These are phyloP conservation scores for Semicossyphus pulcher DNA, from an alignment of 2,113 vertebrate genomes.

Conservation along the genomic window DNA sequence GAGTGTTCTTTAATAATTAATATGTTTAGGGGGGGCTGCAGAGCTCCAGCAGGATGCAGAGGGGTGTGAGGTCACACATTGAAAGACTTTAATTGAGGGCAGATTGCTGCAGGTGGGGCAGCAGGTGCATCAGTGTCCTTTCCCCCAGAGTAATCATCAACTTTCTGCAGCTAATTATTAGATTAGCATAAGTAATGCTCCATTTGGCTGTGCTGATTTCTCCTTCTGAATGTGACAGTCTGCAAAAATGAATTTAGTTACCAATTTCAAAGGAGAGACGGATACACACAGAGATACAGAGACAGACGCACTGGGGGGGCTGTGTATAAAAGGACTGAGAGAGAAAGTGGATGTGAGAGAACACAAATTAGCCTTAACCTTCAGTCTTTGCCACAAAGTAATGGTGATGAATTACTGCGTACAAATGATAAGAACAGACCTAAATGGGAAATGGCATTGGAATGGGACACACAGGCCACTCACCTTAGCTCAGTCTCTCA, in stretches of 20 bases:
- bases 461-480: constrained; percentile 27
- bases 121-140: constrained; percentile 46
- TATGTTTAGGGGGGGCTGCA: constrained; percentile 18
- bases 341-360: constrained; percentile 27
- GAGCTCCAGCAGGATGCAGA: constrained; percentile 27
- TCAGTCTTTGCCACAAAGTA: constrained; percentile 53
- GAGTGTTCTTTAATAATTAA: constrained; percentile 42
- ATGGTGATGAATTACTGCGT: constrained; percentile 69
- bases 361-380: constrained; percentile 55
- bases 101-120: constrained; percentile 42
- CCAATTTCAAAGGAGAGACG: neutral
- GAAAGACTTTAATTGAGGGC: constrained; percentile 67
- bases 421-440: constrained; percentile 55
- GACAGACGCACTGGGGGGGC: neutral
- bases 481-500: neutral
- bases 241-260: neutral
- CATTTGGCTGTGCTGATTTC: constrained; percentile 10
- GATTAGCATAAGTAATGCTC: constrained; percentile 58
- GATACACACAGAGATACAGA: neutral
- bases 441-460: constrained; percentile 51
- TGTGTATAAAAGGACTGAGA: constrained; percentile 6
- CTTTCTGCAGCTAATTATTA: constrained; percentile 63
- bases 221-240: constrained; percentile 33
- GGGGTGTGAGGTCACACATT: constrained; percentile 57
- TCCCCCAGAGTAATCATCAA: constrained; percentile 54